These are phyloP conservation scores for Apotomis betuletana DNA, from an alignment of 2,888 invertebrate genomes.

Conservation along the genomic window DNA sequence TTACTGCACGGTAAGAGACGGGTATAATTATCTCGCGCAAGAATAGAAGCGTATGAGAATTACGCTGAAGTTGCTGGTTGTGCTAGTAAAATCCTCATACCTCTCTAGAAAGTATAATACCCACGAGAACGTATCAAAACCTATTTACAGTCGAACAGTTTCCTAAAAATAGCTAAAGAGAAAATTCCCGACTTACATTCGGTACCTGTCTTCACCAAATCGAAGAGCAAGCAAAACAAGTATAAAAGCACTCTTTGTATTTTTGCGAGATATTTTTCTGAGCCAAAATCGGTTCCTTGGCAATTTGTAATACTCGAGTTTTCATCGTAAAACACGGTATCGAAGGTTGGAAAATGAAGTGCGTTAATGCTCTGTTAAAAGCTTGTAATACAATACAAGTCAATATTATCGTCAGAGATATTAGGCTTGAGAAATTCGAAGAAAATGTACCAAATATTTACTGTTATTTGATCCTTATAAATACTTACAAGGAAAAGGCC, in stretches of 20 bases:
- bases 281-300: conserved; percentile 9
- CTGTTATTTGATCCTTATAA: conserved; percentile 12
- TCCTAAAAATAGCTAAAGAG: conserved; percentile 6
- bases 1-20: too few relatives aligned
- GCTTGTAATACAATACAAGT: conserved; percentile 35
- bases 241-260: conserved; percentile 6
- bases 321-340: conserved; percentile 1
- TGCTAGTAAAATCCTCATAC: neutral
- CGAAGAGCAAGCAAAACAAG: conserved; percentile 2
- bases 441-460: conserved; percentile 6
- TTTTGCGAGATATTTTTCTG: conserved; percentile 14
- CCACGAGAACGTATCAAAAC: conserved; percentile 4
- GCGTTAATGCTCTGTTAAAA: conserved; percentile 42
- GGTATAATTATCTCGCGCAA: too few relatives aligned
- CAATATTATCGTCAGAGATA: conserved; percentile 37
- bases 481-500: neutral
- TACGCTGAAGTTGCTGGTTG: too few relatives aligned
- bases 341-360: conserved; percentile 27
- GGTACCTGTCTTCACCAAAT: conserved; percentile 1
- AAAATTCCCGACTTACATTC: neutral
- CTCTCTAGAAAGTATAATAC: conserved; percentile 5
- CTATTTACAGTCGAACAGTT: neutral
- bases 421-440: conserved; percentile 5
- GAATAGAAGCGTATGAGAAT: too few relatives aligned
- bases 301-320: conserved; percentile 22